Percentiles rank a stretch among this genome's conserved stretches.
These are phyloP conservation scores for Cynopterus brachyotis DNA, from an alignment of 2,113 vertebrate species.

Conservation along the genomic window DNA sequence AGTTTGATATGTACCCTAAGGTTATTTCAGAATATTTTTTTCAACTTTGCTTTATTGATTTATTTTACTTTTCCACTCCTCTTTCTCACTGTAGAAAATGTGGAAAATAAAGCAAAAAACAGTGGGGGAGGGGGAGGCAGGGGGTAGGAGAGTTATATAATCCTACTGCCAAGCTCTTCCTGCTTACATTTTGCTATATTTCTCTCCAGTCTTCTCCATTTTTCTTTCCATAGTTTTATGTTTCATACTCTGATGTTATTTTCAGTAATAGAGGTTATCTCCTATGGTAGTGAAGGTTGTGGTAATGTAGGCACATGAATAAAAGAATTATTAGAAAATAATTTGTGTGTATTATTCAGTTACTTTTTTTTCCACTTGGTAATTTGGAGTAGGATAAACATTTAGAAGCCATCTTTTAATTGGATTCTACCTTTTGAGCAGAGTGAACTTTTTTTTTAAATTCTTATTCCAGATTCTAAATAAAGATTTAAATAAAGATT, in stretches of 20 bases:
- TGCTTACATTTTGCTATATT: not conserved
- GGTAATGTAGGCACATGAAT: not conserved
- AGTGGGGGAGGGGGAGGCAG: too few relatives aligned
- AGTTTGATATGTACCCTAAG: not conserved
- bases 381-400: not conserved
- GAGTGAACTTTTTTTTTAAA: slow-evolving; percentile 31
- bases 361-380: not conserved
- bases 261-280: not conserved
- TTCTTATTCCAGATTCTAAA: not conserved
- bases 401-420: slow-evolving; percentile 19
- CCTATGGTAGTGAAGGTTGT: not conserved
- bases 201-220: not conserved
- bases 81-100: not conserved
- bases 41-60: not conserved
- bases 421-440: not conserved
- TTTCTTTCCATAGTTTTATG: not conserved
- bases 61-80: not conserved
- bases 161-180: not conserved
- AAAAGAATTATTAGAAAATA: slow-evolving; percentile 1
- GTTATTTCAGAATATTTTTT: slow-evolving; percentile 22
- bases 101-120: not conserved
- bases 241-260: slow-evolving; percentile 22
- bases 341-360: not conserved
- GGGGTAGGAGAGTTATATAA: not conserved
- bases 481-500: not conserved